Evolutionary conservation across 2,113 vertebrate genomes (phyloP).

Genomic region (Hydropotes inermis): DNA sequence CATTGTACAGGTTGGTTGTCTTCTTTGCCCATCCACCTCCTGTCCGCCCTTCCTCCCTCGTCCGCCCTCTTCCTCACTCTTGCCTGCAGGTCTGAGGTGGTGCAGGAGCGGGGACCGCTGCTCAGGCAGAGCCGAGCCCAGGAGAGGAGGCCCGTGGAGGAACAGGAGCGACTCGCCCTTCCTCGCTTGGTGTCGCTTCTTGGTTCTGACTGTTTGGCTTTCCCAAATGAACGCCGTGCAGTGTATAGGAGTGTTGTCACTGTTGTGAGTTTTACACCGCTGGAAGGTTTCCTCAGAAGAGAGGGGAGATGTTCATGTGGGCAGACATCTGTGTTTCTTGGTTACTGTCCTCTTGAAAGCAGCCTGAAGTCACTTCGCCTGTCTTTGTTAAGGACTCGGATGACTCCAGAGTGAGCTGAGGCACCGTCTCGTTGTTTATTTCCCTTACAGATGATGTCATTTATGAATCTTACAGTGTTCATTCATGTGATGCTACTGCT

Average conservation of each 20-base stretch:
- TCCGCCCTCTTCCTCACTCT: slow-evolving; percentile 63
- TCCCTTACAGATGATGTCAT: background rate
- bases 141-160: slow-evolving; percentile 78
- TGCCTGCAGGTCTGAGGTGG: slow-evolving; percentile 81
- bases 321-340: background rate
- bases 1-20: slow-evolving; percentile 68
- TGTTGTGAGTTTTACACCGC: background rate
- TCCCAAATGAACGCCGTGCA: background rate
- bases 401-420: background rate
- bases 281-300: background rate
- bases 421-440: background rate
- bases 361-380: background rate
- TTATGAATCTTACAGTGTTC: background rate
- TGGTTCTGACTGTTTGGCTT: slow-evolving; percentile 21
- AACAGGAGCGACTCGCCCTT: slow-evolving; percentile 69
- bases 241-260: background rate
- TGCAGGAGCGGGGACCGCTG: slow-evolving; percentile 74
- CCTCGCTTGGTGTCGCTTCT: slow-evolving; percentile 54
- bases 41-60: slow-evolving; percentile 50
- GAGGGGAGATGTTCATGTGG: background rate
- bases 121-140: slow-evolving; percentile 70
- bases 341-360: background rate
- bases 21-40: slow-evolving; percentile 48
- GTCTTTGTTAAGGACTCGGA: background rate
- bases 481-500: background rate